Percentiles rank a stretch among this genome's conserved stretches.
These are phyloP conservation scores for Hyalella azteca DNA, from an alignment of 2,888 invertebrate genomes.

Conservation along the genomic window DNA sequence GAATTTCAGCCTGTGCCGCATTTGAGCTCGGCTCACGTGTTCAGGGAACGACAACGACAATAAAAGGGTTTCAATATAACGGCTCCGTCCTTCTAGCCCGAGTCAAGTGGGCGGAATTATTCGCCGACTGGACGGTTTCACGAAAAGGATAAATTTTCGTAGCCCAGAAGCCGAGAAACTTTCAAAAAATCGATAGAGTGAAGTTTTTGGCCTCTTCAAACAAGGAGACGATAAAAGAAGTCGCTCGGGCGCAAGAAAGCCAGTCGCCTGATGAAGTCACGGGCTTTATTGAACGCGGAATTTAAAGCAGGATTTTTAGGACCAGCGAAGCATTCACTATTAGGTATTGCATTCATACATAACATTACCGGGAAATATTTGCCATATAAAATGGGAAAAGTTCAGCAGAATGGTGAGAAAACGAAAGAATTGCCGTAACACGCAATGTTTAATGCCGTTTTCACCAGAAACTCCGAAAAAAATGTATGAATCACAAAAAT, in stretches of 20 bases:
- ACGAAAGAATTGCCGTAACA: no score
- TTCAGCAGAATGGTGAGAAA: no score
- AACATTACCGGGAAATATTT: no score
- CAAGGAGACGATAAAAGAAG: not conserved
- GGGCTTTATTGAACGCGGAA: slow-evolving; percentile 4
- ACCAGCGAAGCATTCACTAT: no score
- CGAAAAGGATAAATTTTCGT: not conserved
- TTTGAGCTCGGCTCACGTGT: slow-evolving; percentile 1
- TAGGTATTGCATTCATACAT: no score
- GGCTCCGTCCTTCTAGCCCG: not conserved
- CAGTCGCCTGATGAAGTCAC: not conserved
- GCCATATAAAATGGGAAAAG: no score
- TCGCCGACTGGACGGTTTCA: not conserved
- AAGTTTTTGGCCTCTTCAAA: slow-evolving; percentile 2
- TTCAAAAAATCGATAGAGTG: not conserved
- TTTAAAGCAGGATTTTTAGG: no score
- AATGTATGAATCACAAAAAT: no score
- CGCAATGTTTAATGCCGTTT: no score
- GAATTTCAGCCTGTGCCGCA: no score
- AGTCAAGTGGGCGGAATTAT: not conserved
- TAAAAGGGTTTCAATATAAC: slow-evolving; percentile 1
- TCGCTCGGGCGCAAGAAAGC: not conserved
- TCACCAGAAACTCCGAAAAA: no score
- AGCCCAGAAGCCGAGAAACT: slow-evolving; percentile 6
- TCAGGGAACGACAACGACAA: not conserved